Evolutionary conservation across 2,888 invertebrate genomes (phyloP).

Genomic region (Sylvicola cinctus): DNA sequence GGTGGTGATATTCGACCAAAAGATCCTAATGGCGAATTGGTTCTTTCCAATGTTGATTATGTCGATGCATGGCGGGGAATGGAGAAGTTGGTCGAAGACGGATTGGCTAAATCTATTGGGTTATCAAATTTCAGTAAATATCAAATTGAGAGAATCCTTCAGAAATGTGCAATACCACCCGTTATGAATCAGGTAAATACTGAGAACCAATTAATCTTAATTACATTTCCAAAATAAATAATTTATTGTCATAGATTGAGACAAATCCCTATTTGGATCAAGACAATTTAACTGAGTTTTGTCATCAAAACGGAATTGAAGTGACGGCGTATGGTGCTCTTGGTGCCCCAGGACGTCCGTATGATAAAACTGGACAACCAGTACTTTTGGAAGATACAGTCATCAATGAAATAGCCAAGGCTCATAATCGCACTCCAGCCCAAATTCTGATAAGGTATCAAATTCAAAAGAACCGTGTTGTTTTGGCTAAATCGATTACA

Average conservation of each 20-base stretch:
- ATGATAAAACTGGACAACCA: slow-evolving; percentile 45
- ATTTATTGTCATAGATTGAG: too few relatives aligned
- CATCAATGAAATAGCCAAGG: slow-evolving; percentile 24
- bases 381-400: slow-evolving; percentile 43
- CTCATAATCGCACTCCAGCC: slow-evolving; percentile 33
- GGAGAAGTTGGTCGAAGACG: slow-evolving; percentile 45
- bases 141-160: slow-evolving; percentile 45
- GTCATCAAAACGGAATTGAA: slow-evolving; percentile 39
- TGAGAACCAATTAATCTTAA: too few relatives aligned
- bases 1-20: slow-evolving; percentile 37
- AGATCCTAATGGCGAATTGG: slow-evolving; percentile 32
- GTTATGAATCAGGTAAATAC: slow-evolving; percentile 52
- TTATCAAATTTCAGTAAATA: slow-evolving; percentile 57
- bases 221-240: too few relatives aligned
- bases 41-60: slow-evolving; percentile 45
- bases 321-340: slow-evolving; percentile 71
- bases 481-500: slow-evolving; percentile 30
- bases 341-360: slow-evolving; percentile 50
- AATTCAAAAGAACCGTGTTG: slow-evolving; percentile 26
- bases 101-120: slow-evolving; percentile 45
- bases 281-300: slow-evolving; percentile 42
- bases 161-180: slow-evolving; percentile 37
- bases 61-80: slow-evolving; percentile 54
- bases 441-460: slow-evolving; percentile 34
- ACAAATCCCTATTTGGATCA: slow-evolving; percentile 52